phyloP scores from a whole-genome alignment of 2,888 invertebrate genomes.

The Eupithecia insigniata region DNA sequence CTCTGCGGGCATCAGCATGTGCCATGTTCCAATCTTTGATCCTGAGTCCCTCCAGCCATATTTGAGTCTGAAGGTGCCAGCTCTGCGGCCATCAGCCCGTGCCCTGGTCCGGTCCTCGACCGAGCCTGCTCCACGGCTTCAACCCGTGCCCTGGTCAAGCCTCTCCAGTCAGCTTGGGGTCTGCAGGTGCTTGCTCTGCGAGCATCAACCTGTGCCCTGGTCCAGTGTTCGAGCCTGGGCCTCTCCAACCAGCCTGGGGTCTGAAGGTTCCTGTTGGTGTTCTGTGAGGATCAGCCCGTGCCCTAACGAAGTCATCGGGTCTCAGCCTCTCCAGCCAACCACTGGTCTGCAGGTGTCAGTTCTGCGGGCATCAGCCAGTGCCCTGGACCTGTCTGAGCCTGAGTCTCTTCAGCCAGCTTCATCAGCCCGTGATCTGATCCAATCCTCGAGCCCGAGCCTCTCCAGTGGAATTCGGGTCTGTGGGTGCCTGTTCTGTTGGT shows the following conservation, averaged over 20 bases:
- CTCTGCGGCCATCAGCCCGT: not conserved
- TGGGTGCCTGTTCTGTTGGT: not conserved
- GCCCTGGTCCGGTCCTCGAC: not conserved
- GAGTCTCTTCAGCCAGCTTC: not conserved
- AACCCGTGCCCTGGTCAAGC: not conserved
- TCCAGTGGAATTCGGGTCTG: not conserved
- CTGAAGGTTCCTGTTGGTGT: not conserved
- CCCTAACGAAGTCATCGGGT: not conserved
- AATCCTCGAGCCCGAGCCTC: not conserved
- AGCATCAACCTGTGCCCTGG: not conserved
- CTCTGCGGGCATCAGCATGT: no score
- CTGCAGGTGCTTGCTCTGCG: not conserved
- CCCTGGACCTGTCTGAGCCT: not conserved
- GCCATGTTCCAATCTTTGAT: not conserved
- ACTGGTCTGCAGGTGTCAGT: not conserved
- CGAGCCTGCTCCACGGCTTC: not conserved
- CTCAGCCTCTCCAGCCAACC: not conserved
- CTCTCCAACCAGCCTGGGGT: not conserved
- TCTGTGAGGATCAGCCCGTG: not conserved
- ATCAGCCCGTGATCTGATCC: not conserved
- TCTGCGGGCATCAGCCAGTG: not conserved
- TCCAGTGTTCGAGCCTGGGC: not conserved
- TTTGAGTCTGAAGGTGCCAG: not conserved
- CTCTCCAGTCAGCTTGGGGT: constrained; percentile 3
- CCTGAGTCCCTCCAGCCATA: not conserved